Conservation (phyloP, 37 sponge, comb jelly and placozoan genomes). For the Chondrilla cf. caribensis region DNA sequence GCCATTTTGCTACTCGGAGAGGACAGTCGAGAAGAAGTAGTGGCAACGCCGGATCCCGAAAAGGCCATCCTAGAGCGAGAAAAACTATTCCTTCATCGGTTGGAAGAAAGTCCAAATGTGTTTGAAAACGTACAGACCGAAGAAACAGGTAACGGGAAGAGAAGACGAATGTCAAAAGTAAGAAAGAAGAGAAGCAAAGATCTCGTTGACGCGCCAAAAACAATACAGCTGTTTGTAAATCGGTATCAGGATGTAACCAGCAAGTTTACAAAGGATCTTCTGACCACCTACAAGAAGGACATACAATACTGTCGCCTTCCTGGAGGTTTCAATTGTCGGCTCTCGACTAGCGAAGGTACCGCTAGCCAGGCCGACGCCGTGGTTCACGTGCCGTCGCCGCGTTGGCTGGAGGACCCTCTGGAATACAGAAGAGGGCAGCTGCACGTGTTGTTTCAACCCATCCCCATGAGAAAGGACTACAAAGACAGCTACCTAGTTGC, state of each 20-base stretch:
- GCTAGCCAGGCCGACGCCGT: background rate
- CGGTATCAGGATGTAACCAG: background rate
- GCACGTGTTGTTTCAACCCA: conserved; percentile 6
- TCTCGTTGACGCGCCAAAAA: background rate
- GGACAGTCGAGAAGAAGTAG: too few species aligned
- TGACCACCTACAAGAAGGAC: background rate
- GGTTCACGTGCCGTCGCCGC: conserved; percentile 14
- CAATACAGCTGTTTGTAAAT: background rate
- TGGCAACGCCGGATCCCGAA: too few species aligned
- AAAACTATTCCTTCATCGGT: too few species aligned
- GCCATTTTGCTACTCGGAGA: too few species aligned
- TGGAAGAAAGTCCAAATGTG: too few species aligned
- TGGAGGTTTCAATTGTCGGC: background rate
- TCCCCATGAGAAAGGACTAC: background rate
- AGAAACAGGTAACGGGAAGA: too few species aligned
- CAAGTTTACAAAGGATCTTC: background rate
- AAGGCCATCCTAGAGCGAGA: too few species aligned
- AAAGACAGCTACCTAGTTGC: background rate
- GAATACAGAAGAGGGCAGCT: conserved; percentile 4
- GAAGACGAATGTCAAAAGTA: too few species aligned
- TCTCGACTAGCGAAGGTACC: background rate
- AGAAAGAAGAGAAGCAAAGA: too few species aligned
- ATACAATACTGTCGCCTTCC: background rate
- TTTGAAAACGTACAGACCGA: too few species aligned
- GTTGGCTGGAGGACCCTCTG: conserved; percentile 11